Evolutionary conservation across 2,113 vertebrate genomes (phyloP), one percentile per base, ranked within the genome.

Genomic region (Benitochromis conjunctus): DNA sequence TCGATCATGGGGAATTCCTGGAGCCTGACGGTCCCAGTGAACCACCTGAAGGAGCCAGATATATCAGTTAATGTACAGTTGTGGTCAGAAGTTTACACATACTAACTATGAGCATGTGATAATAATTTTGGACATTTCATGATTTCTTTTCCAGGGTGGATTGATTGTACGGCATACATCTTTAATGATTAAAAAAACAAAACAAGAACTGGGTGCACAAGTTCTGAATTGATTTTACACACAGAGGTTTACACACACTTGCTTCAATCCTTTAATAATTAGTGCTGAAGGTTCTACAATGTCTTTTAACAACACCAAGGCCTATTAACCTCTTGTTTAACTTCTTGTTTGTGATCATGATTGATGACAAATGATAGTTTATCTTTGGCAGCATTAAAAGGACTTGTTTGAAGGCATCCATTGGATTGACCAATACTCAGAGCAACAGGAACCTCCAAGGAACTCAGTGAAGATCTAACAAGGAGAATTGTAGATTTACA

Each of bases 11-110:
- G 91, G 94, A 12, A 99, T 95, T 1, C 98, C 98, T 0, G 97
- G 97, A 1, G 96, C 93, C 95, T 99, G 98, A 6, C 96, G 94
- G 95, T 99, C 98, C 98, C 98, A 99, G 91, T 99, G 98, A 10
- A 97, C 98, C 85, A 99, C 98, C 94, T 96, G 66, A 21, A 11
- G 12, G 18, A 64, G 8, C 36, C 9, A 21, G 7, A 55, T 43
- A 46, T 60, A 6, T 41, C 5, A 43, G 10, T 58, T 13, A 48
- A 51, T 6, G 31, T 46, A 26, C 64, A 71, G 13, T 4, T 71
- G 66, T 71, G 10, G 21, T 46, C 21, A 46, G 26, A 71, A 9
- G 26, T 26, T 71, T 29, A 46, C 41, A 71, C 14, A 4, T 43
- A 10, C 5, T 46, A 43, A 71, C 26, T 10, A 71, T 29, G 66